phyloP scores from a whole-genome alignment of 2,113 vertebrate species.

The Panthera tigris region DNA sequence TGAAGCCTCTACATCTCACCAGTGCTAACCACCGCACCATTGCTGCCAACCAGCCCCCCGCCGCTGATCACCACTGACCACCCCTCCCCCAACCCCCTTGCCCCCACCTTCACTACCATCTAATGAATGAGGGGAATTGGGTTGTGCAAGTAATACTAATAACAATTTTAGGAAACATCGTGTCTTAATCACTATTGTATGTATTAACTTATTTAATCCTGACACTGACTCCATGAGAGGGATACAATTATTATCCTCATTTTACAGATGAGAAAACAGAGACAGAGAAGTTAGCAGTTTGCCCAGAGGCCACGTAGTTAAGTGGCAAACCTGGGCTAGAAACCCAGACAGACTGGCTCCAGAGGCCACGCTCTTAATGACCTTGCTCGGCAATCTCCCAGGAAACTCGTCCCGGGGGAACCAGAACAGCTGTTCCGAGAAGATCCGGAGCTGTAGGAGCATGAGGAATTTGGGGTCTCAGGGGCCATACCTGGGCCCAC shows the following conservation, averaged over 20 bases:
- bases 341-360: slow-evolving; percentile 72
- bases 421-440: slow-evolving; percentile 31
- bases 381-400: slow-evolving; percentile 46
- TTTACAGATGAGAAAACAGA: slow-evolving; percentile 58
- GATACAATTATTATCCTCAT: slow-evolving; percentile 19
- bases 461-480: slow-evolving; percentile 42
- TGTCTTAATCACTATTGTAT: neutral
- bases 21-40: neutral
- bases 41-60: fast-evolving
- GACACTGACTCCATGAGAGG: neutral
- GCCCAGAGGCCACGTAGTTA: slow-evolving; percentile 56
- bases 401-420: neutral
- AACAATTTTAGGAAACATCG: neutral
- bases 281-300: slow-evolving; percentile 47
- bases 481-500: neutral
- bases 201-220: slow-evolving; percentile 35
- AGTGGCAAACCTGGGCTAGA: slow-evolving; percentile 48
- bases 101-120: neutral
- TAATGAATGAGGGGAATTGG: neutral
- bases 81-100: neutral
- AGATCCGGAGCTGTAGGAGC: slow-evolving; percentile 22
- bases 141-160: neutral
- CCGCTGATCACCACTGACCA: neutral
- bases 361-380: slow-evolving; percentile 28
- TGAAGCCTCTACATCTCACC: no score